Percentiles rank a stretch among this genome's conserved stretches.
These are phyloP conservation scores for Lycaon pictus DNA, from an alignment of 2,113 vertebrate species.

Conservation along the genomic window DNA sequence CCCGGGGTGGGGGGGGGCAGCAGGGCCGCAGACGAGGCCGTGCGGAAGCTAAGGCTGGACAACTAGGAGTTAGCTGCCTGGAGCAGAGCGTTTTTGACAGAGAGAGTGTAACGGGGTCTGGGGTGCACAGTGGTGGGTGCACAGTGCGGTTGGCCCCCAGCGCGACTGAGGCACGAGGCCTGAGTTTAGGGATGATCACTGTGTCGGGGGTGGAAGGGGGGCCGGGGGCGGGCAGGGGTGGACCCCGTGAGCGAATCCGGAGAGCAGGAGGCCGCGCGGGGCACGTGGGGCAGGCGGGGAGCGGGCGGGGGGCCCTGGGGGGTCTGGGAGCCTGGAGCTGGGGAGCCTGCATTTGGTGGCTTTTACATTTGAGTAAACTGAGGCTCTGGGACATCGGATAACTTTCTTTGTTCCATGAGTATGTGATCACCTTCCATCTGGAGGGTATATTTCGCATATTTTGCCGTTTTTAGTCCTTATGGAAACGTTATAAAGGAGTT, in stretches of 20 bases:
- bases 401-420: background rate
- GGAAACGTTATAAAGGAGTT: background rate
- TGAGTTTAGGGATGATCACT: background rate
- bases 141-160: too few species aligned
- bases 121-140: too few species aligned
- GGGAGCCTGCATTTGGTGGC: background rate
- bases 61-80: background rate
- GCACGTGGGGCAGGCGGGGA: too few species aligned
- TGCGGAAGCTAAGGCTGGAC: background rate
- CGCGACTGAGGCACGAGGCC: background rate
- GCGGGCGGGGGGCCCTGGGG: too few species aligned
- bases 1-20: background rate
- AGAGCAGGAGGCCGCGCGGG: background rate
- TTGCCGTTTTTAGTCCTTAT: background rate
- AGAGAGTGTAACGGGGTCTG: background rate
- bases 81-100: background rate
- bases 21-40: background rate
- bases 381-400: background rate
- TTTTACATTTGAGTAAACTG: background rate
- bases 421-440: background rate
- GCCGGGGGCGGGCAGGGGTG: background rate
- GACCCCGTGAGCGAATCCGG: background rate
- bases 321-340: background rate
- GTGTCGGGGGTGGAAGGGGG: background rate
- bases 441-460: background rate